Conservation (phyloP, 2,113 vertebrate genomes). For the Oceanites oceanicus region DNA sequence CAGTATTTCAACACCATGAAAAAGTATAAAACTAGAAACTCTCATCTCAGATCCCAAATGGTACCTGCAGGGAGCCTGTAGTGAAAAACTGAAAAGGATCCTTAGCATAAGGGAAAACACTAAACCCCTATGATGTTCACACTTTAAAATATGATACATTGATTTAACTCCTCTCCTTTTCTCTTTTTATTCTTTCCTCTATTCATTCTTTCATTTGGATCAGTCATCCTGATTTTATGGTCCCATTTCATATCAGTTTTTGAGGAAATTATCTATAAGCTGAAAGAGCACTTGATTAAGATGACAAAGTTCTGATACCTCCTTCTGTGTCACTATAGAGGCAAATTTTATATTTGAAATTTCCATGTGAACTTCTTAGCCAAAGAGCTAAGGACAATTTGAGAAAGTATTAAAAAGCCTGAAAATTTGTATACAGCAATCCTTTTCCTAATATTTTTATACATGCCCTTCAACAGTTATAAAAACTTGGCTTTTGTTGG, state of each 20-base stretch:
- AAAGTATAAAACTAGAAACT: neutral
- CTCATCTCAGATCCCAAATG: neutral
- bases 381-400: neutral
- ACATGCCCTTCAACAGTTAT: neutral
- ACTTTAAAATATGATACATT: neutral
- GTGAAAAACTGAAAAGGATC: neutral
- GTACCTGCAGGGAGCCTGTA: neutral
- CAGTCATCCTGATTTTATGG: neutral
- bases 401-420: neutral
- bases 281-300: neutral
- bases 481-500: neutral
- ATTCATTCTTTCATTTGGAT: neutral
- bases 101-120: neutral
- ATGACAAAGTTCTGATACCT: neutral
- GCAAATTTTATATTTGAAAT: neutral
- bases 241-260: neutral
- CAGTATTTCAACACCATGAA: neutral
- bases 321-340: neutral
- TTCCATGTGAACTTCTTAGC: neutral
- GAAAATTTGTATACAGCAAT: neutral
- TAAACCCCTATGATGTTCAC: fast-evolving
- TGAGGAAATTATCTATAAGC: neutral
- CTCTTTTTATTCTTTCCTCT: neutral
- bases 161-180: neutral
- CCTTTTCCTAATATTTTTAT: neutral